phyloP scores from a whole-genome alignment of 2,113 vertebrate genomes.

The Rhineura floridana region DNA sequence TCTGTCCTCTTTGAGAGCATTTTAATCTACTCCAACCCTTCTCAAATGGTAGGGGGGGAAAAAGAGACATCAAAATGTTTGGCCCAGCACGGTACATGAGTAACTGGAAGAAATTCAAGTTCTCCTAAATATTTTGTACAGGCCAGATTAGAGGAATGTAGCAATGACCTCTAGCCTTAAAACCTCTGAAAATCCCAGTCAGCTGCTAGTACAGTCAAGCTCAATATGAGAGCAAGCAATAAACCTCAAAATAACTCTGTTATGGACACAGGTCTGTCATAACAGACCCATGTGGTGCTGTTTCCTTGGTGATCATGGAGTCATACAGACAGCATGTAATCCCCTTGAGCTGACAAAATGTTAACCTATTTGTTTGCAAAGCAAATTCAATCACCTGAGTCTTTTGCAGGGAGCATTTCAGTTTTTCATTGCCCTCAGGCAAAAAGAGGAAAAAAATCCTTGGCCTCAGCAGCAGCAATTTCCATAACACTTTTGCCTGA shows the following conservation, averaged over 20 bases:
- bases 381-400: rapidly evolving
- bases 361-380: slow-evolving; percentile 39
- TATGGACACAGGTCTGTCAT: not conserved
- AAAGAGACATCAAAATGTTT: not conserved
- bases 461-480: rapidly evolving
- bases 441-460: not conserved
- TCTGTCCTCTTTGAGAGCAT: too few relatives aligned
- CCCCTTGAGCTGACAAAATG: not conserved
- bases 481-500: slow-evolving; percentile 6
- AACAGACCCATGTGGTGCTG: rapidly evolving
- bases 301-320: slow-evolving; percentile 12
- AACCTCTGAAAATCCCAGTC: slow-evolving; percentile 1
- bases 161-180: not conserved
- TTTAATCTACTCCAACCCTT: too few relatives aligned
- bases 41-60: too few relatives aligned
- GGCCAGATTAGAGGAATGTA: not conserved
- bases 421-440: slow-evolving; percentile 25
- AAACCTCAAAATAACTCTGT: not conserved
- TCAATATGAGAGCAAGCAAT: not conserved
- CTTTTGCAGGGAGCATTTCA: not conserved
- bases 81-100: not conserved
- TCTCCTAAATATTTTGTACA: not conserved
- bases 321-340: slow-evolving; percentile 19
- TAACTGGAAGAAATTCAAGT: not conserved
- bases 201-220: not conserved